Evolutionary conservation across 2,113 vertebrate species (phyloP), one percentile per base, ranked within the genome.

Genomic region (Lophotis ruficrista): DNA sequence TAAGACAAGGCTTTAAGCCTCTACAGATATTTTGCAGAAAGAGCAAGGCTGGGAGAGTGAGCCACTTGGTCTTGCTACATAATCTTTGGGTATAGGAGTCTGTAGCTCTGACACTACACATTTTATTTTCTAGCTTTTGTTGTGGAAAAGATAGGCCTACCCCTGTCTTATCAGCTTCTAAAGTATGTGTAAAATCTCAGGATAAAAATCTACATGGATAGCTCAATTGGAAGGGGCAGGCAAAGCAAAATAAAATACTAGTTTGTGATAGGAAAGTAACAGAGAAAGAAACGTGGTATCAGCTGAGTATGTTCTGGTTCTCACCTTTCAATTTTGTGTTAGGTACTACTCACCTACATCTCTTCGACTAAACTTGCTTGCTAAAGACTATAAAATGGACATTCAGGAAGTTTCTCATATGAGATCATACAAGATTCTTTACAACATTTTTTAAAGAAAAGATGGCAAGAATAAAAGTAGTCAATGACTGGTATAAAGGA

Each of bases 151-250:
- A 57, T 6, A 72, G 28, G 31, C 12, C 4, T 37, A 33, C 4
- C n/a, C 18, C 35, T 73, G 25, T 33, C 68, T 45, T 35, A 84
- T 14, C 7, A 20, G 51, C 31, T 79, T 83, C 38, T 65, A 17
- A 93, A 81, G 57, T 20, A 93, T 16, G 51, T 65, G 50, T 50
- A 84, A 47, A n/a, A 81, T 51, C 28, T 76, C 33, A 69, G 38
- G 38, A 75, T 77, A 87, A 35, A 47, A 22, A 53, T 38, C n/a
- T 70, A 20, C 10, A 3, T 6, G 38, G 35, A n/a, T 23, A 85
- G 37, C 23, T 72, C 23, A 73, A 6, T 0, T 5, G 31, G 18
- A 43, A 73, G 16, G 22, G n/a, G n/a, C n/a, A n/a, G 1, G 2
- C 6, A 88, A 54, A 93, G 31, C 21, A 58, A 76, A 68, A 20